Base-by-base conservation (phyloP, 1,140 invertebrate species). In the Adoxophyes honmai region DNA sequence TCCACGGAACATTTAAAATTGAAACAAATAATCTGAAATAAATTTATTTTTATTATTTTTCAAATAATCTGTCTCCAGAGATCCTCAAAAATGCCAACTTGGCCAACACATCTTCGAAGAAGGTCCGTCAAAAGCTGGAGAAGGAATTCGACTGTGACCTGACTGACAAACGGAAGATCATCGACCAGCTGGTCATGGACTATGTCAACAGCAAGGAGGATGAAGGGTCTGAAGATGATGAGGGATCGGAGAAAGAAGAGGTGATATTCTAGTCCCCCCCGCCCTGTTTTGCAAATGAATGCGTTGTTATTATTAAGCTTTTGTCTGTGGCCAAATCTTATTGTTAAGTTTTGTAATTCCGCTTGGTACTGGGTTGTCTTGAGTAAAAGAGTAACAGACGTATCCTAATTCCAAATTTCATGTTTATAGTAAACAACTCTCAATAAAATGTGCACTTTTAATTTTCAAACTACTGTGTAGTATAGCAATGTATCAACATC, bases 81-180 rank as follows among this genome's bases (percentile, higher is more conserved):
- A 96, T 98, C 68, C 91, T 98, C 1, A 96, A 97, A 89, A 94
- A 94, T 89, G 96, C 96, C 4, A 95, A 98, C 78, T 90, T 98
- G 7, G 92, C 93, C 5, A 93, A 93, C 34, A 94, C 95, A 68
- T 96, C 96, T 8, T 94, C 96, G 0, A 98, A 98, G 73, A 96
- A 97, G 86, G 95, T 98, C n/a, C 93, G 96, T 21, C 93, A 95
- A 84, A 93, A 95, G 75, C 89, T 98, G 57, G 96, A 98, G 84
- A 92, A 94, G 60, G 94, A 95, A 75, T 90, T 97, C 8, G 94
- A 93, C 36, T 90, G 93, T 57, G 95, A 97, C 68, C 89, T 98
- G 9, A 88, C 92, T 16, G 90, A 78, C 48, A 94, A 95, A 69
- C 96, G 95, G 87, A 95, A 96, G 79, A 92, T 96, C 78, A 94